These are phyloP conservation scores for Papilio glaucus DNA, from an alignment of 1,140 invertebrate genomes.

Conservation along the genomic window DNA sequence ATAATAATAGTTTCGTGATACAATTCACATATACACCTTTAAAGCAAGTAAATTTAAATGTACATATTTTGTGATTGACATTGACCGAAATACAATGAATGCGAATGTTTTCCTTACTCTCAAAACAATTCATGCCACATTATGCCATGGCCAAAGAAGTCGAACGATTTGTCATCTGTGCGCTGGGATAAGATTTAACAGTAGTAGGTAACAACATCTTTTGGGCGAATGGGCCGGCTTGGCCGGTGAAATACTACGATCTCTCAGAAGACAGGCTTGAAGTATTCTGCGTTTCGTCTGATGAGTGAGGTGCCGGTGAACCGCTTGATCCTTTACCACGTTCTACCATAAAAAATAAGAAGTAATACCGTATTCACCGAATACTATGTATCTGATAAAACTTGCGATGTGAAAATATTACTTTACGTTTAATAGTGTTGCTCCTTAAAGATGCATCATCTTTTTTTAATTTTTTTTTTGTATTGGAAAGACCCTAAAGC, in stretches of 20 bases:
- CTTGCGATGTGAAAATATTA: constrained; percentile 3
- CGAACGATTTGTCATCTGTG: constrained; percentile 10
- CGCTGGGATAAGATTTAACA: constrained; percentile 4
- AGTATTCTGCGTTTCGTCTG: too few species aligned
- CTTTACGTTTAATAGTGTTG: neutral
- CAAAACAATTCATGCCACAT: neutral
- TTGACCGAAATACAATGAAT: neutral
- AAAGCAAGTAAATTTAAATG: neutral
- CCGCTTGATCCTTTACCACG: too few species aligned
- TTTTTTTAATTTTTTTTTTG: neutral
- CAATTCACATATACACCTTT: too few species aligned
- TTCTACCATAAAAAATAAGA: too few species aligned
- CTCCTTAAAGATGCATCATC: neutral
- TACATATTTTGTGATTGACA: neutral
- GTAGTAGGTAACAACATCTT: too few species aligned
- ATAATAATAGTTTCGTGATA: too few species aligned
- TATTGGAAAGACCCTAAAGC: too few species aligned
- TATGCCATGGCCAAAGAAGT: constrained; percentile 10
- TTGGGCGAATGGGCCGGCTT: too few species aligned
- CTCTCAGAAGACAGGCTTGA: too few species aligned
- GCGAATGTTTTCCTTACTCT: neutral
- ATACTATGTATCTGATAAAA: constrained; percentile 37
- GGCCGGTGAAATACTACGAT: too few species aligned
- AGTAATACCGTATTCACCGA: neutral
- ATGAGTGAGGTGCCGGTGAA: too few species aligned